Evolutionary conservation across 2,113 vertebrate genomes (phyloP).

Genomic region (Tyto alba): DNA sequence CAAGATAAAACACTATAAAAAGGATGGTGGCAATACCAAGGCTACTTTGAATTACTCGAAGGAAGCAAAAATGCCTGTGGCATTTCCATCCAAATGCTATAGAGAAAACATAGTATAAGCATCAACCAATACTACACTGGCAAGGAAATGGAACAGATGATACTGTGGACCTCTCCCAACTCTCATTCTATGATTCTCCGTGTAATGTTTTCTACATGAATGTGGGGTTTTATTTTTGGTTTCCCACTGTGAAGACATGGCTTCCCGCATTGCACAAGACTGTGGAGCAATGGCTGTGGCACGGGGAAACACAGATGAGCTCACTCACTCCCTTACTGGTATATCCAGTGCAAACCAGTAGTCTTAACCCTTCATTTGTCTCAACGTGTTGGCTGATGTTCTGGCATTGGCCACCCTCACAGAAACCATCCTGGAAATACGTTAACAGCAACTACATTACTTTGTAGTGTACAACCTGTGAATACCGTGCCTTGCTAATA

Average conservation of each 20-base stretch:
- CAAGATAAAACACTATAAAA: neutral
- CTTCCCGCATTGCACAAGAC: neutral
- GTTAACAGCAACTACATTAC: neutral
- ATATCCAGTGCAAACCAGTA: neutral
- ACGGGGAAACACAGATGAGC: neutral
- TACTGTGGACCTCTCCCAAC: neutral
- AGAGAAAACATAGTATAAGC: neutral
- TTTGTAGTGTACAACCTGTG: neutral
- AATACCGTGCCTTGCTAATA: neutral
- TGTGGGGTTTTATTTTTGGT: neutral
- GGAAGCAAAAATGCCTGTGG: neutral
- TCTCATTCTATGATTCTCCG: neutral
- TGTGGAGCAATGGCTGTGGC: neutral
- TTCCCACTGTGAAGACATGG: neutral
- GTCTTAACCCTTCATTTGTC: neutral
- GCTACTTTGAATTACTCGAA: neutral
- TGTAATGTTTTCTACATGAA: neutral
- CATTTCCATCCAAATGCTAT: neutral
- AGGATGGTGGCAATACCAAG: neutral
- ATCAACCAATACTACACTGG: neutral
- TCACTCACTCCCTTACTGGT: neutral
- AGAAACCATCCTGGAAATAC: neutral
- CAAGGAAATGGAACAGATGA: neutral
- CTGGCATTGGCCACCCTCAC: neutral
- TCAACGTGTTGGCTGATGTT: neutral